Conservation (phyloP, 2,113 vertebrate species). For the Murina feae region DNA sequence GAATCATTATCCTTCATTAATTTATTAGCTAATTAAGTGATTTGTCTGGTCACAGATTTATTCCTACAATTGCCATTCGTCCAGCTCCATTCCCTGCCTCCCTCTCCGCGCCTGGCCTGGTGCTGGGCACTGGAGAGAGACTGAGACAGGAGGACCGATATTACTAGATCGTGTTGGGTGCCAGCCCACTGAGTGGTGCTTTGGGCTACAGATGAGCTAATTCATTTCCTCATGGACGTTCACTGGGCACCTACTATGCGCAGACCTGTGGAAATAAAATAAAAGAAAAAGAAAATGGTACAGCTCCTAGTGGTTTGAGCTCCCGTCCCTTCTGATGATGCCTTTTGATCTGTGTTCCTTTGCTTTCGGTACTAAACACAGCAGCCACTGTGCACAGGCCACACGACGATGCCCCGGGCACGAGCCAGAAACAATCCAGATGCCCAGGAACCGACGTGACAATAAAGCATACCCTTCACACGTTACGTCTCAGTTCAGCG, state of each 20-base stretch:
- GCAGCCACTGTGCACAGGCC: background rate
- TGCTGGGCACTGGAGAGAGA: background rate
- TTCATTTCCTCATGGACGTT: background rate
- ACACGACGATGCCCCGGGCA: background rate
- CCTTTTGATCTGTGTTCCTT: background rate
- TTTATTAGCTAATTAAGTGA: constrained; percentile 44
- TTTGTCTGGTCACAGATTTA: constrained; percentile 12
- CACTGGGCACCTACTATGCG: background rate
- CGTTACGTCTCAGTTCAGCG: constrained; percentile 4
- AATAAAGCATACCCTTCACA: constrained; percentile 63
- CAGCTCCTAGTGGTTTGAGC: background rate
- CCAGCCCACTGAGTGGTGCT: background rate
- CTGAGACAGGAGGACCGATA: background rate
- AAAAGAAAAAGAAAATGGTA: background rate
- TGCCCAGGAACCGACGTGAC: constrained; percentile 43
- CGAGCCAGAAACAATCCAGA: constrained; percentile 51
- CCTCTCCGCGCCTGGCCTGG: background rate
- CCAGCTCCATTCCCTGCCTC: background rate
- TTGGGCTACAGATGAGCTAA: background rate
- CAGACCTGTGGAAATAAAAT: background rate
- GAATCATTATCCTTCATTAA: constrained; percentile 23
- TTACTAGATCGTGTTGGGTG: background rate
- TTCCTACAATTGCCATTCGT: background rate
- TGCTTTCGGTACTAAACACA: background rate
- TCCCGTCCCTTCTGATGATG: background rate